These are phyloP conservation scores for Drosophila watanabei DNA, from an alignment of 1,140 invertebrate species.

Conservation along the genomic window DNA sequence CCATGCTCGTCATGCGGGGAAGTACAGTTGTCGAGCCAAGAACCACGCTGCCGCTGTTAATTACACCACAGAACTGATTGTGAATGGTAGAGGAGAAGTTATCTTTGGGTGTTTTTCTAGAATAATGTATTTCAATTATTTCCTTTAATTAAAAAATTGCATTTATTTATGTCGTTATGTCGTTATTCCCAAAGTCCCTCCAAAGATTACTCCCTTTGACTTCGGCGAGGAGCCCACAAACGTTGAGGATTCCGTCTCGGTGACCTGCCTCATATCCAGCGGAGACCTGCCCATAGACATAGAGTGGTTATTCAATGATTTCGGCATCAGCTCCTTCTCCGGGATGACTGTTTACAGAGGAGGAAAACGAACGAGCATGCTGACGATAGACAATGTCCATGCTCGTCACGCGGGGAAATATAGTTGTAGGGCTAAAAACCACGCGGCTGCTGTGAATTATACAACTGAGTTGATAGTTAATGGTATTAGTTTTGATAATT, in stretches of 20 bases:
- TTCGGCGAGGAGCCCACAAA: conserved; percentile 89
- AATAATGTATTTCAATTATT: not conserved
- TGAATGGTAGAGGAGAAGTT: conserved; percentile 88
- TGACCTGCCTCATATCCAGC: conserved; percentile 93
- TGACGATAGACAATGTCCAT: conserved; percentile 91
- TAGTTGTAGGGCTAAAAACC: conserved; percentile 91
- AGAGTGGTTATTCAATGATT: conserved; percentile 91
- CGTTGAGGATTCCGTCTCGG: conserved; percentile 90
- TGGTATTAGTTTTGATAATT: conserved; percentile 86
- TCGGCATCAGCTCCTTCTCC: conserved; percentile 71
- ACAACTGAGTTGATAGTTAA: conserved; percentile 91
- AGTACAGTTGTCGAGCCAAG: conserved; percentile 90
- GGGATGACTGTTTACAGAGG: conserved; percentile 80
- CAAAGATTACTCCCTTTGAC: conserved; percentile 90
- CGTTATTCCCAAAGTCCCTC: conserved; percentile 86
- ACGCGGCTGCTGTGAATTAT: conserved; percentile 90
- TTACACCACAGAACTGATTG: conserved; percentile 89
- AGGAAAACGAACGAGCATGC: conserved; percentile 88
- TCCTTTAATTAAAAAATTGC: not conserved
- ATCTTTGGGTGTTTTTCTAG: not conserved
- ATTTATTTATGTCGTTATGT: not conserved
- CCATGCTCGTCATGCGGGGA: conserved; percentile 89
- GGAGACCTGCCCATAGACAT: conserved; percentile 93
- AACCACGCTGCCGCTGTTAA: conserved; percentile 91
- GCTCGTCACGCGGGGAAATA: conserved; percentile 90